Base-by-base conservation (phyloP, 2,888 invertebrate species). In the Cephus nigrinus region DNA sequence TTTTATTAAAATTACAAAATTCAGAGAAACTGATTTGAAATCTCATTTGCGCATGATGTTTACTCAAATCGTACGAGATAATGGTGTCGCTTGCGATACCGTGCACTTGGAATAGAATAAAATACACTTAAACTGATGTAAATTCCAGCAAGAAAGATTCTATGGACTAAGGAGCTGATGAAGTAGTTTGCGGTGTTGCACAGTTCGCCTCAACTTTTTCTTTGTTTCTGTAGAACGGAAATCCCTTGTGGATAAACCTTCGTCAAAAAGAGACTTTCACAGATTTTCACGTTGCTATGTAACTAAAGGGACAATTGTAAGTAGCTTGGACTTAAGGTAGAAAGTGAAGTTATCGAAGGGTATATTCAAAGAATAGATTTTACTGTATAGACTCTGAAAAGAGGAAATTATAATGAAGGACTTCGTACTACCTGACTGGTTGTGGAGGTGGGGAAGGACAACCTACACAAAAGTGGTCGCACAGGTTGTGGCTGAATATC, bases 361-460 rank as follows among this genome's bases (percentile, higher is more conserved):
- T 55, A 55, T 55, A 55, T 9, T 55, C 23, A 55, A 55, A 23
- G 55, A 55, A 23, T 23, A 55, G 55, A 55, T 55, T 55, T 55
- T 55, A 55, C 55, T 23, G 55, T 55, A 55, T 9, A 78, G 75
- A 36, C 75, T 76, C 80, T 82, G 80, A 79, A 82, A 82, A 15
- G 74, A 74, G 35, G 33, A 80, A 79, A 78, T 78, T 79, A 34
- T n/a, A 78, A 79, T 79, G 76, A 75, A 75, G 76, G 75, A 76
- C 77, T 76, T 36, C 68, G 33, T 34, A 77, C 68, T 73, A 35
- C 35, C 77, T 55, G 74, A 71, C 71, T 71, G 71, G 71, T 31
- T 71, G 12, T 71, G 31, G 71, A 71, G 71, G 33, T 32, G 31
- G 71, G 31, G 71, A 31, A 71, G 71, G 71, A 71, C 55, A 55